A percentile compares a stretch with the other conserved stretches of the same genome.
Conservation (phyloP, 2,113 vertebrate genomes). For the Nothoprocta pentlandii region DNA sequence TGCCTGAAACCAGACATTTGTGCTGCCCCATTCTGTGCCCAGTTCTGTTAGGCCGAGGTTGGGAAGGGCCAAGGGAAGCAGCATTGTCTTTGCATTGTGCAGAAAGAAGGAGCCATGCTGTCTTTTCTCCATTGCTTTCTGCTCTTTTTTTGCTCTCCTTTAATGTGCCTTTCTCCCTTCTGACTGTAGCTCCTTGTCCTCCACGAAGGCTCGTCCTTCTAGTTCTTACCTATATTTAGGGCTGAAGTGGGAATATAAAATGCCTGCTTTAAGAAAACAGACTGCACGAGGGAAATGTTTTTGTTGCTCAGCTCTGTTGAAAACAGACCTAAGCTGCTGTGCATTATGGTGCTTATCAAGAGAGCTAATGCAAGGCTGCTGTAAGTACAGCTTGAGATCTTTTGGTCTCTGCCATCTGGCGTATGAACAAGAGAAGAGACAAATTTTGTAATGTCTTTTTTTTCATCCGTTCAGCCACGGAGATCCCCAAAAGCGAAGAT, state of each 20-base stretch:
- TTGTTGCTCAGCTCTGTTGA: background rate
- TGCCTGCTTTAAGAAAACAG: background rate
- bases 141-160: background rate
- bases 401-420: background rate
- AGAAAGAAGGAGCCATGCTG: accelerated
- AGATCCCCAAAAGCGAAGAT: background rate
- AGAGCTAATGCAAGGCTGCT: background rate
- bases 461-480: background rate
- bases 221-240: background rate
- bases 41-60: background rate
- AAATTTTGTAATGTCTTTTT: background rate
- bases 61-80: too few species aligned
- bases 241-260: background rate
- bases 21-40: too few species aligned
- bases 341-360: background rate
- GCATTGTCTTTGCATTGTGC: accelerated
- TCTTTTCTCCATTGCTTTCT: background rate
- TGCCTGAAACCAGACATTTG: background rate
- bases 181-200: background rate
- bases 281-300: background rate
- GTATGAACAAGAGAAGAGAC: background rate
- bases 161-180: background rate
- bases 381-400: background rate
- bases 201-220: background rate
- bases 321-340: background rate